These are phyloP conservation scores for Pan troglodytes DNA, from an alignment of 2,113 vertebrate genomes.

Conservation along the genomic window NHGRI_mPanTro3-v2.1_pri NC_072421.2:149280501-149281000, in stretches of 20 bases:
- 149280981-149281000: not conserved
- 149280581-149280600: conserved; percentile 54
- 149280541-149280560: conserved; percentile 33
- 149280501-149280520: conserved; percentile 72
- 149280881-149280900: not conserved
- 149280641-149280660: conserved; percentile 19
- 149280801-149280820: not conserved
- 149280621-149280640: conserved; percentile 23
- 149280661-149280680: conserved; percentile 36
- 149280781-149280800: not conserved
- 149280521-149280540: conserved; percentile 56
- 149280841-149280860: not conserved
- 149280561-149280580: conserved; percentile 49
- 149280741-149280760: conserved; percentile 47
- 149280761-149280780: not conserved
- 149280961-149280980: not conserved
- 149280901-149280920: not conserved
- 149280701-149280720: conserved; percentile 3
- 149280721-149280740: conserved; percentile 36
- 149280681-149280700: conserved; percentile 34
- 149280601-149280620: conserved; percentile 52
- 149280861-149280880: not conserved
- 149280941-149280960: not conserved
- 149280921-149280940: not conserved
- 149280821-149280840: not conserved